Evolutionary conservation across 1,140 invertebrate genomes (phyloP).

Genomic region (Arion vulgaris): DNA sequence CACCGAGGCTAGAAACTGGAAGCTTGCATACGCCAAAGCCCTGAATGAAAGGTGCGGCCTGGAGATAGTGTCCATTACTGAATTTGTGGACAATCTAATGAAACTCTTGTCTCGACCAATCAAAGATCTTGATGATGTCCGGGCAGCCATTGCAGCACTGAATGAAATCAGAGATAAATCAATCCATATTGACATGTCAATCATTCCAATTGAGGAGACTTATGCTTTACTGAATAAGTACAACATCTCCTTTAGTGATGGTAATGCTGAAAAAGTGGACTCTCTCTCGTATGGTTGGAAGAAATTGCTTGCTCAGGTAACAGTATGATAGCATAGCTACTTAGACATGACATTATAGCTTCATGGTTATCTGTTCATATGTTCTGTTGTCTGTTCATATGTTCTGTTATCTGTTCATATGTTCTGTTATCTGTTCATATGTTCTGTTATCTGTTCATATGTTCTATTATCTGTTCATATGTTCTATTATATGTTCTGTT

Average conservation of each 20-base stretch:
- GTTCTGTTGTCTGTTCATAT: too few species aligned
- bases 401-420: too few species aligned
- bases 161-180: constrained; percentile 94
- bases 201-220: constrained; percentile 95
- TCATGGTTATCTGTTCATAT: too few species aligned
- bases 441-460: too few species aligned
- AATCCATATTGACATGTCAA: constrained; percentile 93
- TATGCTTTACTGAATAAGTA: constrained; percentile 92
- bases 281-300: constrained; percentile 91
- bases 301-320: constrained; percentile 79
- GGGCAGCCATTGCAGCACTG: constrained; percentile 92
- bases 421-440: too few species aligned
- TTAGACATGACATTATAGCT: too few species aligned
- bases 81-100: constrained; percentile 70
- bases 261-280: constrained; percentile 93
- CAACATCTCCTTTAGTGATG: constrained; percentile 88
- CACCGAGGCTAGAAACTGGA: constrained; percentile 89
- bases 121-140: constrained; percentile 92
- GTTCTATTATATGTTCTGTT: too few species aligned
- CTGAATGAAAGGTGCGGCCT: constrained; percentile 93
- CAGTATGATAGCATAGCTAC: not conserved
- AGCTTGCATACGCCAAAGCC: constrained; percentile 87
- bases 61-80: constrained; percentile 85
- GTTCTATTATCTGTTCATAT: too few species aligned
- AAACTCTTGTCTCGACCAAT: constrained; percentile 80